phyloP scores from a whole-genome alignment of 2,888 invertebrate species.

The Pecten maximus region DNA sequence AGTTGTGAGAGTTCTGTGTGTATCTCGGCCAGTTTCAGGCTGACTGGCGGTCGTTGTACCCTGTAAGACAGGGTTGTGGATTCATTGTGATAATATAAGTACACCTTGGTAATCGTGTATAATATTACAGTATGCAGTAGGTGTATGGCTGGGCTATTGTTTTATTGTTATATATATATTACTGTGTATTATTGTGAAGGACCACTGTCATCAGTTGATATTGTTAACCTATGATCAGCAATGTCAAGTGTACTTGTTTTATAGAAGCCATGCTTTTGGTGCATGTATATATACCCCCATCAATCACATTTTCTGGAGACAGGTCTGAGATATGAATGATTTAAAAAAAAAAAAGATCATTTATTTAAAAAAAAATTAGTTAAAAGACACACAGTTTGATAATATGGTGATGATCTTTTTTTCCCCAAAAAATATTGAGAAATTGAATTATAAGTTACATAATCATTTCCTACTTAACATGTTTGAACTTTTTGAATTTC shows the following conservation, averaged over 20 bases:
- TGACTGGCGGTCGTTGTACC: neutral
- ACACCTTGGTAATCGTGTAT: neutral
- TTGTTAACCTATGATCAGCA: neutral
- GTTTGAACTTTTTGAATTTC: too few species aligned
- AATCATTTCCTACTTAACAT: too few species aligned
- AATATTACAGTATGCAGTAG: neutral
- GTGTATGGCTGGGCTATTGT: neutral
- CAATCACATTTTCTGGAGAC: neutral
- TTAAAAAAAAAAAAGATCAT: neutral
- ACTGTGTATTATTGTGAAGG: neutral
- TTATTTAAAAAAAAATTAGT: neutral
- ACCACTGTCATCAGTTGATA: slow-evolving; percentile 18
- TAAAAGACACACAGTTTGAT: too few species aligned
- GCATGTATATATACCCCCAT: neutral
- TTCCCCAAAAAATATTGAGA: too few species aligned
- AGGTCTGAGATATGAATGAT: neutral
- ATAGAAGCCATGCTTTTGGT: neutral
- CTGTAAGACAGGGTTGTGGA: neutral
- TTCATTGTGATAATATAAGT: slow-evolving; percentile 22
- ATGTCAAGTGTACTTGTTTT: neutral
- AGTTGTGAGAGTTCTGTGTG: neutral
- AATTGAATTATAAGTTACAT: too few species aligned
- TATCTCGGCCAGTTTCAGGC: neutral
- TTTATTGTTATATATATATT: neutral
- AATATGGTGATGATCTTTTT: too few species aligned